Percentiles rank a stretch among this genome's conserved stretches.
These are phyloP conservation scores for Morpho deidamia DNA, from an alignment of 2,888 invertebrate genomes.

Conservation along the genomic window DNA sequence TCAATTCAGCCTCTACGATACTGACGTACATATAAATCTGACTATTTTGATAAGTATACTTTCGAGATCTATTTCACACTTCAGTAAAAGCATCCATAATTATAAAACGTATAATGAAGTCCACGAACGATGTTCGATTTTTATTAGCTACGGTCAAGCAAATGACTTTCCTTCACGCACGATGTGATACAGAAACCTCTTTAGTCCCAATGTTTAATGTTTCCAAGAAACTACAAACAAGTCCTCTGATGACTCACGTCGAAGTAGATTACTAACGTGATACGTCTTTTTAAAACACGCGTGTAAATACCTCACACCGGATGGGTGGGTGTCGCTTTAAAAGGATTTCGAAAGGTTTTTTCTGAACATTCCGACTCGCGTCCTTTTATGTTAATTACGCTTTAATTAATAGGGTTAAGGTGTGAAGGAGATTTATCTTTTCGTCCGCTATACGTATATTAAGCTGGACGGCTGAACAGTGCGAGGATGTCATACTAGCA, in stretches of 20 bases:
- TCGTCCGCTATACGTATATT: background rate
- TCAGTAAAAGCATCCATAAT: too few relatives aligned
- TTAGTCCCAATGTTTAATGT: background rate
- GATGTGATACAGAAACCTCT: background rate
- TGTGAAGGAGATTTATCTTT: background rate
- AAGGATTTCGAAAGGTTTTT: constrained; percentile 12
- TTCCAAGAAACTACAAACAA: constrained; percentile 8
- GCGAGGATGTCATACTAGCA: too few relatives aligned
- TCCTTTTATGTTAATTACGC: constrained; percentile 15
- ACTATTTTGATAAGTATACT: too few relatives aligned
- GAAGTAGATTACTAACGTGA: background rate
- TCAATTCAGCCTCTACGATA: too few relatives aligned
- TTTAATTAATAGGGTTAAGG: constrained; percentile 1
- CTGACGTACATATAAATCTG: too few relatives aligned
- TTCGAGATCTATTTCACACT: too few relatives aligned
- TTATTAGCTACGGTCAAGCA: background rate
- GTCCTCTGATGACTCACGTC: constrained; percentile 13
- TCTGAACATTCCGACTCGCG: constrained; percentile 10
- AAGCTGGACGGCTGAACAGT: too few relatives aligned
- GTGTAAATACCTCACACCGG: constrained; percentile 13
- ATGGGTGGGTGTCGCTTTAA: constrained; percentile 12
- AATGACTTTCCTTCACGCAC: background rate
- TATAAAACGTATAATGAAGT: too few relatives aligned
- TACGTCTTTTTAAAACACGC: constrained; percentile 10
- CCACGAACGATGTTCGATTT: too few relatives aligned